Evolutionary conservation across 1,140 invertebrate genomes (phyloP).

Genomic region (Drosophila subobscura): DNA sequence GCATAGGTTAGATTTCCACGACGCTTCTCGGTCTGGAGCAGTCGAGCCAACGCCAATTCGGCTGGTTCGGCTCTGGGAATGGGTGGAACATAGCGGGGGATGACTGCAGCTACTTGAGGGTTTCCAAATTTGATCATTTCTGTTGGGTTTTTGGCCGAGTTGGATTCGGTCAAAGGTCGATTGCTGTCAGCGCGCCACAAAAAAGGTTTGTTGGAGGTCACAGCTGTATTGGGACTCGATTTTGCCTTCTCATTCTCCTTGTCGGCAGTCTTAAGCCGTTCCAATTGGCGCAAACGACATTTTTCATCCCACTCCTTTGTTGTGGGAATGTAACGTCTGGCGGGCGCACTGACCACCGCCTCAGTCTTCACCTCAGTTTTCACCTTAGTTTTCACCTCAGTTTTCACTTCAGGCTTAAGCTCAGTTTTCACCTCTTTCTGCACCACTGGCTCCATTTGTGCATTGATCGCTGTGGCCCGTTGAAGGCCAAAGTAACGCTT

Average conservation of each 20-base stretch:
- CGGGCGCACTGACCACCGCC: neutral
- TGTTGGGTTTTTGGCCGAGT: too few species aligned
- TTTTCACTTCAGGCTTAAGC: too few species aligned
- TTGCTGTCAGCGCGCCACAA: too few species aligned
- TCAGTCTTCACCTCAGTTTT: neutral
- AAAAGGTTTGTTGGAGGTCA: constrained; percentile 4
- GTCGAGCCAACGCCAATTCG: neutral
- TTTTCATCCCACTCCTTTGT: constrained; percentile 67
- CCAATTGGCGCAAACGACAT: constrained; percentile 26
- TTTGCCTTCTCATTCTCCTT: constrained; percentile 30
- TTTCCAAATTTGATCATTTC: neutral
- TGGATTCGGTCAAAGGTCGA: too few species aligned
- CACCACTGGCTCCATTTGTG: neutral
- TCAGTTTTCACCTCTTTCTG: neutral
- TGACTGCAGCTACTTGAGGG: neutral
- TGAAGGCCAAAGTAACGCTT: too few species aligned
- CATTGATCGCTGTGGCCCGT: too few species aligned
- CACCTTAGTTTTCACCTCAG: neutral
- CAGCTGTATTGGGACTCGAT: neutral
- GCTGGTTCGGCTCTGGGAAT: too few species aligned
- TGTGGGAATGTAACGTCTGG: constrained; percentile 61
- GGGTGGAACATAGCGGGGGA: constrained; percentile 15
- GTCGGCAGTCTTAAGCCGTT: neutral
- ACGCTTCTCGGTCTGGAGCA: constrained; percentile 17
- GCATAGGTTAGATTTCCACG: constrained; percentile 47